Conservation (phyloP, 2,113 vertebrate species). For the Neolamprologus modestus region DNA sequence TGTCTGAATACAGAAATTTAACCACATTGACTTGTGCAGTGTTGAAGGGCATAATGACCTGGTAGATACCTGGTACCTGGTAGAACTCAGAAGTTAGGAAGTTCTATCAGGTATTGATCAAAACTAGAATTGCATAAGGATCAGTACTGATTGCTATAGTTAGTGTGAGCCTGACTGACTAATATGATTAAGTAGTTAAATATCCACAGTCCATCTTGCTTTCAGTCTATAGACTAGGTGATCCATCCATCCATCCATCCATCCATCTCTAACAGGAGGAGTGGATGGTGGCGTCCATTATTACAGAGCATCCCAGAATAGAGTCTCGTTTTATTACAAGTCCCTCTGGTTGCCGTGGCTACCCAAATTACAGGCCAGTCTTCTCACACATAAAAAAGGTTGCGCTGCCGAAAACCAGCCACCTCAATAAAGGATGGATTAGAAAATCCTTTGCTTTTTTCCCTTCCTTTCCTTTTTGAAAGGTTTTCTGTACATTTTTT, state of each 20-base stretch:
- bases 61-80: neutral
- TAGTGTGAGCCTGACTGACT: neutral
- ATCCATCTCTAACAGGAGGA: slow-evolving; percentile 74
- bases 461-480: slow-evolving; percentile 68
- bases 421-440: slow-evolving; percentile 84
- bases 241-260: slow-evolving; percentile 24
- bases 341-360: slow-evolving; percentile 75
- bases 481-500: slow-evolving; percentile 68
- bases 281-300: slow-evolving; percentile 73
- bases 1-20: slow-evolving; percentile 55
- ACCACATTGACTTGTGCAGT: slow-evolving; percentile 54
- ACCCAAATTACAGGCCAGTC: slow-evolving; percentile 78
- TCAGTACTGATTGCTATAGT: neutral
- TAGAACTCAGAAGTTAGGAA: neutral
- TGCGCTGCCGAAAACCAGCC: slow-evolving; percentile 75
- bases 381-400: slow-evolving; percentile 82
- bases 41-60: slow-evolving; percentile 16
- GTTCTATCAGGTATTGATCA: slow-evolving; percentile 18
- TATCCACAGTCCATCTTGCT: neutral
- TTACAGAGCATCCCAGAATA: slow-evolving; percentile 83
- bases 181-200: neutral
- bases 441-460: slow-evolving; percentile 77
- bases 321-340: slow-evolving; percentile 78
- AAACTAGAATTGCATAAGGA: neutral
- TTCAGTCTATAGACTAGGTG: neutral